Conservation (phyloP, 2,113 vertebrate species). For the Syrrhaptes paradoxus region DNA sequence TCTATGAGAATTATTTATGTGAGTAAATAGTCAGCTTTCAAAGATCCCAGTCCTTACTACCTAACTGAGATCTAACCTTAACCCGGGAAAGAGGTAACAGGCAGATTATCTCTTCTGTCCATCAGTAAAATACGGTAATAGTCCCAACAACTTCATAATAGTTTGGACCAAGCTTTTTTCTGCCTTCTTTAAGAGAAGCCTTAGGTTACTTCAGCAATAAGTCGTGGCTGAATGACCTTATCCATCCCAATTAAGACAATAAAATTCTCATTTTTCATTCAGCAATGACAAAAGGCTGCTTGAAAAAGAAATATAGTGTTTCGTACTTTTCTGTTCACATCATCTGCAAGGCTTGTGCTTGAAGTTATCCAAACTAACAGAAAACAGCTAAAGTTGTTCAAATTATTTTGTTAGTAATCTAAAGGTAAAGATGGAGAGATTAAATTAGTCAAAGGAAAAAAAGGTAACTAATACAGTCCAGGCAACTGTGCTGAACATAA, state of each 20-base stretch:
- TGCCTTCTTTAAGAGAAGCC: neutral
- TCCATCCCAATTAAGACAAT: neutral
- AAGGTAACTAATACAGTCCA: neutral
- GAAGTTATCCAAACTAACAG: neutral
- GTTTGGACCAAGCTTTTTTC: neutral
- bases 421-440: neutral
- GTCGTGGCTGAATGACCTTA: neutral
- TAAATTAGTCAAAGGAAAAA: neutral
- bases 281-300: neutral
- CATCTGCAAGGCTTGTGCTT: neutral
- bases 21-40: neutral
- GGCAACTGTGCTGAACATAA: neutral
- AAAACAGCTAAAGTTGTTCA: neutral
- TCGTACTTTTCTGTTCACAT: neutral
- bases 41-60: neutral
- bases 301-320: neutral
- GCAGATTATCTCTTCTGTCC: neutral
- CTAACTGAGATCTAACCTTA: neutral
- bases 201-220: neutral
- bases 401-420: neutral
- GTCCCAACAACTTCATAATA: neutral
- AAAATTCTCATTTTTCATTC: conserved; percentile 8
- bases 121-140: neutral
- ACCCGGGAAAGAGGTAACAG: neutral
- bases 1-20: neutral